Percentiles rank a stretch among this genome's conserved stretches.
Conservation (phyloP, 2,888 invertebrate genomes). For the Bombylius discolor region DNA sequence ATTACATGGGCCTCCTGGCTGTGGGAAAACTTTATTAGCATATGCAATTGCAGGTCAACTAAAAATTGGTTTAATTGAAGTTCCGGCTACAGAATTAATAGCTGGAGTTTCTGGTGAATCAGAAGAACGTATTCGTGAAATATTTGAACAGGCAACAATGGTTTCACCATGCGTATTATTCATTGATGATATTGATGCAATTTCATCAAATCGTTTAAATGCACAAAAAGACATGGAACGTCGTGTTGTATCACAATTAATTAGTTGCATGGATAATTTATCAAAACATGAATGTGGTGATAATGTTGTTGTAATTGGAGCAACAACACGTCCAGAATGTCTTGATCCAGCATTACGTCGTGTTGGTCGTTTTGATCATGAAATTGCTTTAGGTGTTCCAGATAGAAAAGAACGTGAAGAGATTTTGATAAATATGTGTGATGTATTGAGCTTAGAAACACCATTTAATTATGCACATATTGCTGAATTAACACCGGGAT, state of each 20-base stretch:
- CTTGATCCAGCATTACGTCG: slow-evolving; percentile 85
- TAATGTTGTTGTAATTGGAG: slow-evolving; percentile 69
- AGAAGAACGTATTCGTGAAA: slow-evolving; percentile 79
- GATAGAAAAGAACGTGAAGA: slow-evolving; percentile 67
- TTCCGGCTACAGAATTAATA: slow-evolving; percentile 84
- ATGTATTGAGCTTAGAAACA: slow-evolving; percentile 51
- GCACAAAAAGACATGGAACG: slow-evolving; percentile 94
- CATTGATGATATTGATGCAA: slow-evolving; percentile 95
- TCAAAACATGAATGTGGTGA: slow-evolving; percentile 32
- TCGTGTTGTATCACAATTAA: slow-evolving; percentile 83
- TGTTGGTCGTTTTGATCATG: slow-evolving; percentile 86
- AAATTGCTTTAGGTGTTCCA: slow-evolving; percentile 89
- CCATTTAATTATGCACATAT: slow-evolving; percentile 59
- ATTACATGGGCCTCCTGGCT: slow-evolving; percentile 92
- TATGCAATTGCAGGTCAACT: slow-evolving; percentile 78
- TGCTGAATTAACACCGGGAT: slow-evolving; percentile 84
- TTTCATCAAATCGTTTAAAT: slow-evolving; percentile 77
- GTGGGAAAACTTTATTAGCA: slow-evolving; percentile 76
- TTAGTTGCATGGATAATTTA: slow-evolving; percentile 70
- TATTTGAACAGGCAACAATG: slow-evolving; percentile 79
- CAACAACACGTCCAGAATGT: slow-evolving; percentile 85
- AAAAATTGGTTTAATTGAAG: slow-evolving; percentile 67
- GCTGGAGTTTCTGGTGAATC: slow-evolving; percentile 93
- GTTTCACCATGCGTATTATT: slow-evolving; percentile 75
- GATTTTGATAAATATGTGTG: slow-evolving; percentile 61